Percentiles rank a stretch among this genome's conserved stretches.
phyloP scores from a whole-genome alignment of 2,113 vertebrate genomes.

The Chlamydotis undulata region DNA sequence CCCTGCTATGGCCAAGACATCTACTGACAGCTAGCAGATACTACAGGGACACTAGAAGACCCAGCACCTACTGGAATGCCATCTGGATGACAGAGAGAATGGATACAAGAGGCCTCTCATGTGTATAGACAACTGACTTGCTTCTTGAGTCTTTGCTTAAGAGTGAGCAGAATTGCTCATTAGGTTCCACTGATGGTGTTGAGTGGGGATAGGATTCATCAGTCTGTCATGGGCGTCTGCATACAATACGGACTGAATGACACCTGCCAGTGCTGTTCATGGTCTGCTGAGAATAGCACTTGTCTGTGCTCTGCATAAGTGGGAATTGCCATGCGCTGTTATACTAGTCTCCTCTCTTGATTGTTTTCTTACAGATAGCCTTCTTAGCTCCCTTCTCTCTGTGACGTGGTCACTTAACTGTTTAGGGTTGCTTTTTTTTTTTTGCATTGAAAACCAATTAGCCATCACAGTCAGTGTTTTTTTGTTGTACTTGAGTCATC shows the following conservation, averaged over 20 bases:
- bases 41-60: background rate
- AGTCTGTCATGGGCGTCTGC: background rate
- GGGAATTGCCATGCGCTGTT: too few species aligned
- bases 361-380: background rate
- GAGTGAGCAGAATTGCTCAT: background rate
- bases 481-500: background rate
- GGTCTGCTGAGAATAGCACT: background rate
- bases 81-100: background rate
- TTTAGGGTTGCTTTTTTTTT: background rate
- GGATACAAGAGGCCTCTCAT: background rate
- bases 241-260: background rate
- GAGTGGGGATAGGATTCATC: background rate
- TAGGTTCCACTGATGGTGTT: background rate
- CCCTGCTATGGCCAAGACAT: background rate
- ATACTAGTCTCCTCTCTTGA: too few species aligned
- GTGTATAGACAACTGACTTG: background rate
- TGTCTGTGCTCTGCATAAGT: background rate
- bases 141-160: background rate
- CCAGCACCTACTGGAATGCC: background rate
- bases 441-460: background rate
- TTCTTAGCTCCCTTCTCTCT: background rate
- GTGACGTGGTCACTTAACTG: background rate
- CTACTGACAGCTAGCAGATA: background rate
- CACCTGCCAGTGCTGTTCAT: background rate
- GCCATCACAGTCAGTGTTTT: rapidly evolving